These are phyloP conservation scores for Heliocidaris tuberculata DNA, from an alignment of 35 echinoderm and acorn worm genomes.

Conservation along the genomic window DNA sequence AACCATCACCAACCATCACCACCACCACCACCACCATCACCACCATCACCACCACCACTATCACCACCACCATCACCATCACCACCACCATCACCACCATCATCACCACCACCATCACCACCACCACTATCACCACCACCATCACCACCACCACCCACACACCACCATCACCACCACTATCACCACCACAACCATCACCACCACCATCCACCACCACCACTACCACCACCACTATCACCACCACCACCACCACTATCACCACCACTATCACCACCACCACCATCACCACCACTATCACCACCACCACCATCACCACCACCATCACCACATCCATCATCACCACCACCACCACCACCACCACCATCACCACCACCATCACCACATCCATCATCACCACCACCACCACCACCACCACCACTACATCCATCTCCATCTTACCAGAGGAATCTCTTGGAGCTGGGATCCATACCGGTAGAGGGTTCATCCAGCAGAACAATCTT, in stretches of 20 bases:
- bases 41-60: neutral
- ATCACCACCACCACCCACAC: too few species aligned
- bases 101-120: neutral
- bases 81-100: neutral
- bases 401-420: neutral
- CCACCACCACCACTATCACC: neutral
- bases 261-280: neutral
- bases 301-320: neutral
- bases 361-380: neutral
- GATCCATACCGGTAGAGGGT: slow-evolving; percentile 84
- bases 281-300: neutral
- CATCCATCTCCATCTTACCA: slow-evolving; percentile 54
- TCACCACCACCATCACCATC: slow-evolving; percentile 7
- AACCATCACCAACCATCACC: too few species aligned
- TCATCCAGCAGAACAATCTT: slow-evolving; percentile 75
- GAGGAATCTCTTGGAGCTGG: slow-evolving; percentile 71
- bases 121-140: neutral
- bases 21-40: neutral
- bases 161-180: too few species aligned
- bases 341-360: neutral
- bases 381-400: neutral
- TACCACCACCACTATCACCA: neutral
- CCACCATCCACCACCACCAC: neutral
- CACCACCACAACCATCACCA: neutral
- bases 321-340: neutral